These are phyloP conservation scores for Cottus gobio DNA, from an alignment of 2,113 vertebrate species.

Conservation along the genomic window DNA sequence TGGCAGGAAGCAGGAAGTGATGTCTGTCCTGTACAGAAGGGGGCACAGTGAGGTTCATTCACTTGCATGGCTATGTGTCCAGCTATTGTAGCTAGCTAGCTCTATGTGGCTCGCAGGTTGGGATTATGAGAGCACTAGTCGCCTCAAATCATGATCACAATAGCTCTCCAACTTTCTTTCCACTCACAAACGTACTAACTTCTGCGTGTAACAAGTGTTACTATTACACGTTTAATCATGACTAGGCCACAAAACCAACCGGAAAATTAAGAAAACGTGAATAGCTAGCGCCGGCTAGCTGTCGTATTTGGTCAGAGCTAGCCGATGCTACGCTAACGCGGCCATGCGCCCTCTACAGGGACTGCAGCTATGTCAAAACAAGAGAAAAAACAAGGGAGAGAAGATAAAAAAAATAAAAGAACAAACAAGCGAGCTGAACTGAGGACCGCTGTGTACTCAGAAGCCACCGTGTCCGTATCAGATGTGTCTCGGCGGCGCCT, in stretches of 20 bases:
- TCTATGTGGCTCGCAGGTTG: neutral
- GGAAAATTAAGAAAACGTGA: too few species aligned
- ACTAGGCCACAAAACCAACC: too few species aligned
- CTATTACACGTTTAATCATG: too few species aligned
- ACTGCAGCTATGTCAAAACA: constrained; percentile 17
- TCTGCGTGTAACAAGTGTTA: too few species aligned
- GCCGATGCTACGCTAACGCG: neutral
- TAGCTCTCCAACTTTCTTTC: neutral
- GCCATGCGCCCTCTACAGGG: constrained; percentile 13
- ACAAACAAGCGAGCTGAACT: constrained; percentile 4
- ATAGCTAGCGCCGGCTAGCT: neutral
- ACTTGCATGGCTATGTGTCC: neutral
- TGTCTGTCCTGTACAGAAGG: too few species aligned
- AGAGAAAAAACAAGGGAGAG: too few species aligned
- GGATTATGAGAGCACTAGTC: neutral
- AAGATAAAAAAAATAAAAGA: too few species aligned
- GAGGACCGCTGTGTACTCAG: constrained; percentile 6
- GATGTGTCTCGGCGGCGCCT: constrained; percentile 2
- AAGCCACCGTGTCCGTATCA: constrained; percentile 16
- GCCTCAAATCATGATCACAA: neutral
- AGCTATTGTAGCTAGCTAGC: too few species aligned
- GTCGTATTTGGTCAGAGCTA: neutral
- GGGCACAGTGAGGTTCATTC: neutral
- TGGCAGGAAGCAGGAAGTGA: constrained; percentile 35
- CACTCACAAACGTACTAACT: too few species aligned